Conservation (phyloP, 2,113 vertebrate species). For the Passer montanus region DNA sequence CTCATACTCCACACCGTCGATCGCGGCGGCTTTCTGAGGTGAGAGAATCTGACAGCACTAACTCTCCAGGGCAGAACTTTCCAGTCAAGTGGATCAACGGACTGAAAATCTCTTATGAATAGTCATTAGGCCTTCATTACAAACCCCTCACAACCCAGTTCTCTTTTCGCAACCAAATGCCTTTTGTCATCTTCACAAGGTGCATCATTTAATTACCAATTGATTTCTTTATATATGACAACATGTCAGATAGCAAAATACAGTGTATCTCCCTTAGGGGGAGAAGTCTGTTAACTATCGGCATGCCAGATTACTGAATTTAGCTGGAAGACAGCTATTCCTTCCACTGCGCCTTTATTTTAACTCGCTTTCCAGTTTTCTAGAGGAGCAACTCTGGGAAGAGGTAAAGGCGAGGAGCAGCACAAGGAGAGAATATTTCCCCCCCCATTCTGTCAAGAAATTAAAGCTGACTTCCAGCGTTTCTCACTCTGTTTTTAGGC, state of each 20-base stretch:
- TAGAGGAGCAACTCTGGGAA: background rate
- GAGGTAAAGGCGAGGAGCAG: background rate
- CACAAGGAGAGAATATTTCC: background rate
- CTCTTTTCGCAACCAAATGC: slow-evolving; percentile 95
- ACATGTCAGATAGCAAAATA: slow-evolving; percentile 97
- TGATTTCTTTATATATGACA: slow-evolving; percentile 99
- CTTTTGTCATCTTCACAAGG: slow-evolving; percentile 99
- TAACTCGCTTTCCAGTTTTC: slow-evolving; percentile 44
- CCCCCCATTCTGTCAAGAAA: background rate
- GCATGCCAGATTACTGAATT: slow-evolving; percentile 77
- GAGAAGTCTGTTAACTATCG: slow-evolving; percentile 85
- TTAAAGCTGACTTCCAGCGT: slow-evolving; percentile 3
- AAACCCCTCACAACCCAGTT: slow-evolving; percentile 90
- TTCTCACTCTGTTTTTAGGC: slow-evolving; percentile 49
- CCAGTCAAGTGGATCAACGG: slow-evolving; percentile 98
- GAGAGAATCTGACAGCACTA: slow-evolving; percentile 98
- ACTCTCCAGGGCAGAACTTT: slow-evolving; percentile 99
- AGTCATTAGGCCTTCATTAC: slow-evolving; percentile 99
- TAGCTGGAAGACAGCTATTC: slow-evolving; percentile 70
- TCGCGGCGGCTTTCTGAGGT: slow-evolving; percentile 95
- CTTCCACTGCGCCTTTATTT: slow-evolving; percentile 55
- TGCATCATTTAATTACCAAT: slow-evolving; percentile 99
- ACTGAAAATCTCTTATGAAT: slow-evolving; percentile 99
- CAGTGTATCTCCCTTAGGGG: slow-evolving; percentile 85
- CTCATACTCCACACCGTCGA: slow-evolving; percentile 91